Evolutionary conservation across 2,888 invertebrate species (phyloP).

Genomic region (Drosophila mercatorum): DNA sequence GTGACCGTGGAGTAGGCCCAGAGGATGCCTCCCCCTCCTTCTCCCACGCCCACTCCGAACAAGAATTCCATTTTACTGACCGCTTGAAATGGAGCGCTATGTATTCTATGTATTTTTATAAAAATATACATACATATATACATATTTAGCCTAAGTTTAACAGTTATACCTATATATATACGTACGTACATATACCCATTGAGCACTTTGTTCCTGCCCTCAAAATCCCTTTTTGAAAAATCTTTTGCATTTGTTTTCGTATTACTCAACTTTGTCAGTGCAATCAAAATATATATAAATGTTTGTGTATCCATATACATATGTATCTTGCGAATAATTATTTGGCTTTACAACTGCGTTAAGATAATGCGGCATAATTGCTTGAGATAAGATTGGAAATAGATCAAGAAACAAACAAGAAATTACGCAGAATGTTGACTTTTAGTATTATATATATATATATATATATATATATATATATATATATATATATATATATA

Average conservation of each 20-base stretch:
- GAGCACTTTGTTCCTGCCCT: not conserved
- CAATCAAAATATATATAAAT: slow-evolving; percentile 34
- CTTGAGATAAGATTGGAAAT: not conserved
- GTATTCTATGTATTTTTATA: slow-evolving; percentile 16
- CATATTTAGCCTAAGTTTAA: slow-evolving; percentile 35
- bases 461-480: too few relatives aligned
- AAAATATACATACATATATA: slow-evolving; percentile 19
- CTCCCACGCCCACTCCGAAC: not conserved
- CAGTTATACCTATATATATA: slow-evolving; percentile 1
- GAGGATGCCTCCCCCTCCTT: not conserved
- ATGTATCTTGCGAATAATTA: not conserved
- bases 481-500: too few relatives aligned
- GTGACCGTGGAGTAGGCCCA: slow-evolving; percentile 94
- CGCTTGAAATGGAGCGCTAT: slow-evolving; percentile 23
- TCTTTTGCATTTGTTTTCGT: slow-evolving; percentile 25
- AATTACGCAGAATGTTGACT: not conserved
- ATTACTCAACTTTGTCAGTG: slow-evolving; percentile 23
- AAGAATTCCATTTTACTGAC: slow-evolving; percentile 61
- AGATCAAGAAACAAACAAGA: not conserved
- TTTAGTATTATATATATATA: too few relatives aligned
- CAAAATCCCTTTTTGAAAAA: not conserved
- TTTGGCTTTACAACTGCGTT: not conserved
- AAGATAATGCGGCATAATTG: not conserved
- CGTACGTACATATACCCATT: not conserved
- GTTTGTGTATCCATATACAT: too few relatives aligned